Evolutionary conservation across 2,797 vertebrate genomes (phyloP).

Genomic region (Fratercula arctica): DNA sequence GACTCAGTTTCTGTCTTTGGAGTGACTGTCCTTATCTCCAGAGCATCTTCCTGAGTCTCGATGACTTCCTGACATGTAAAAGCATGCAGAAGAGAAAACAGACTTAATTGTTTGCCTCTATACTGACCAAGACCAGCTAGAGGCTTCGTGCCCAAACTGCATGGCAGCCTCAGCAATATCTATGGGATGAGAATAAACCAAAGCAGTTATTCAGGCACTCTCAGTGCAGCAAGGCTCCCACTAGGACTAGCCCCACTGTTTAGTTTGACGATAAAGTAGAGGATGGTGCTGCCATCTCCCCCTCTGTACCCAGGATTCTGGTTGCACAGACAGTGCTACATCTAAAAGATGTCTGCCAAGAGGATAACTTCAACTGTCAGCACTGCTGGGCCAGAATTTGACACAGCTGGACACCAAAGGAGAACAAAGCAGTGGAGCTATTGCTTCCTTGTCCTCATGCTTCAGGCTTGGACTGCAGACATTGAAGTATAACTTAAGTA

Average conservation of each 20-base stretch:
- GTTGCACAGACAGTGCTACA: neutral
- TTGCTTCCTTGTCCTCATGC: neutral
- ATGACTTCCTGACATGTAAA: neutral
- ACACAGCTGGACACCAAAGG: neutral
- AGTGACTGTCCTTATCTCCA: neutral
- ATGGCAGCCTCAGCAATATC: neutral
- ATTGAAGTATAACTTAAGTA: neutral
- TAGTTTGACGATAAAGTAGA: neutral
- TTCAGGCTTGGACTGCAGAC: neutral
- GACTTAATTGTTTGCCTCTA: neutral
- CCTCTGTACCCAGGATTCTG: neutral
- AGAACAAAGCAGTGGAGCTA: neutral
- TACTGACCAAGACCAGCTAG: neutral
- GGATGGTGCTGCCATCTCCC: neutral
- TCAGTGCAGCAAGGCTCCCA: neutral
- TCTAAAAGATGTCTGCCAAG: neutral
- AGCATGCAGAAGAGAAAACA: neutral
- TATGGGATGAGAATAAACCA: neutral
- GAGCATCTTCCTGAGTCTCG: neutral
- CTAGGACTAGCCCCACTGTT: neutral
- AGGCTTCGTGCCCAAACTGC: neutral
- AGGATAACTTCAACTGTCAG: neutral
- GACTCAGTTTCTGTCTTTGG: neutral
- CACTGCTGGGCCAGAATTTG: neutral
- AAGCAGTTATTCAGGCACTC: neutral